Evolutionary conservation across 2,888 invertebrate species (phyloP).

Genomic region (Aphidoletes aphidimyza): DNA sequence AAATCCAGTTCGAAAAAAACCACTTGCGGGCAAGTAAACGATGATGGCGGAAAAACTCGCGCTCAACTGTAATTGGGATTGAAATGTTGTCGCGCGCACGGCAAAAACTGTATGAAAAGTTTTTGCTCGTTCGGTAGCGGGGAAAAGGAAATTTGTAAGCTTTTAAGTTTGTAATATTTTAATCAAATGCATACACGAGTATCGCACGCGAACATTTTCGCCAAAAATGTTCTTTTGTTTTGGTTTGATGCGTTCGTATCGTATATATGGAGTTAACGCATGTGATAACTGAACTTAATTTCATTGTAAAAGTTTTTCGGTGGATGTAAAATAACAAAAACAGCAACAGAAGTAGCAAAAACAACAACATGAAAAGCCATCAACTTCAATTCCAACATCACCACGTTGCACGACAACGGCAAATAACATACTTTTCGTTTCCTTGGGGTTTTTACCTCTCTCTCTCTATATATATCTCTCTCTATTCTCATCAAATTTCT

Average conservation of each 20-base stretch:
- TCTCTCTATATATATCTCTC: background rate
- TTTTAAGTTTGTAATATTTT: constrained; percentile 50
- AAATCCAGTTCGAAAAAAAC: too few species aligned
- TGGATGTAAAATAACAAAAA: too few species aligned
- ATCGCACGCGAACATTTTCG: background rate
- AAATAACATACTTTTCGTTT: background rate
- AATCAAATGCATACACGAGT: constrained; percentile 39
- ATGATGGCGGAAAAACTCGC: background rate
- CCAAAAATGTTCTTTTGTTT: background rate
- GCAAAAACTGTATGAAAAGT: background rate
- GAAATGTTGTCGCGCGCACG: background rate
- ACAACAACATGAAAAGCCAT: constrained; percentile 34
- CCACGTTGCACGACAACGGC: background rate
- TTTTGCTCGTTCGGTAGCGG: background rate
- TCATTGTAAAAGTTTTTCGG: constrained; percentile 8
- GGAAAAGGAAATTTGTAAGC: background rate
- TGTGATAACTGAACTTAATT: constrained; percentile 50
- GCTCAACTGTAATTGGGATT: constrained; percentile 17
- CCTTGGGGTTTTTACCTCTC: background rate
- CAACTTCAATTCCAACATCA: constrained; percentile 5
- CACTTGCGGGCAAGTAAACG: background rate
- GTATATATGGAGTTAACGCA: background rate
- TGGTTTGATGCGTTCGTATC: background rate
- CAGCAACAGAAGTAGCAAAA: too few species aligned
- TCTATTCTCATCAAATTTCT: background rate